Evolutionary conservation across 2,113 vertebrate genomes (phyloP).

Genomic region (Camelus dromedarius): DNA sequence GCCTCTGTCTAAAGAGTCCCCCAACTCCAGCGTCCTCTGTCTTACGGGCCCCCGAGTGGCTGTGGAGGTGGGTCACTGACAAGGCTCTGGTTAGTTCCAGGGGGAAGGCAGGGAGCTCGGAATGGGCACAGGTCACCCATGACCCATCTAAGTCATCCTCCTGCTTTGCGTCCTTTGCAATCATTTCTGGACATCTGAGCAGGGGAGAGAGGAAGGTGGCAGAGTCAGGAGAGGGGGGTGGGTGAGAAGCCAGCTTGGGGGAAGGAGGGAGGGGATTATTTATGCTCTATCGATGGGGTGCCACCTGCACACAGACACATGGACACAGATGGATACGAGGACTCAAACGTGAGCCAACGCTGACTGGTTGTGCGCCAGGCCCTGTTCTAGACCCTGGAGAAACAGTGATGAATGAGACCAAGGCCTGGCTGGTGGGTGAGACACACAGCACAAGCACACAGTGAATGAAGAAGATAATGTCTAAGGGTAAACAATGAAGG

Average conservation of each 20-base stretch:
- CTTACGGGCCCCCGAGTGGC: neutral
- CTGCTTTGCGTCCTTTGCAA: neutral
- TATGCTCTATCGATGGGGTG: neutral
- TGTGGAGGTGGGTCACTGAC: no score
- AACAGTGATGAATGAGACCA: neutral
- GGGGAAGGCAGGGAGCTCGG: neutral
- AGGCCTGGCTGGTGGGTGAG: neutral
- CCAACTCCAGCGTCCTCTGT: neutral
- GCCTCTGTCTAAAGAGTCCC: neutral
- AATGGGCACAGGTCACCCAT: neutral
- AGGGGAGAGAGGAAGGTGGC: neutral
- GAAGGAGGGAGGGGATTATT: neutral
- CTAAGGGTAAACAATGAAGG: neutral
- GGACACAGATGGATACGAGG: neutral
- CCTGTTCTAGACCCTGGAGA: neutral
- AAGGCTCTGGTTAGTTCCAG: neutral
- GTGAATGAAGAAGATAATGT: neutral
- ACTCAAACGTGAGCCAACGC: neutral
- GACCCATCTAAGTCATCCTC: neutral
- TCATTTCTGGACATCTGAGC: slow-evolving; percentile 24
- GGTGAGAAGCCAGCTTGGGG: neutral
- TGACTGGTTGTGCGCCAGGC: neutral
- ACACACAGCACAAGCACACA: neutral
- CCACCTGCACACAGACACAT: neutral
- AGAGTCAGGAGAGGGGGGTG: neutral